phyloP scores from a whole-genome alignment of 2,888 invertebrate species.

The Drosophila borealis region DNA sequence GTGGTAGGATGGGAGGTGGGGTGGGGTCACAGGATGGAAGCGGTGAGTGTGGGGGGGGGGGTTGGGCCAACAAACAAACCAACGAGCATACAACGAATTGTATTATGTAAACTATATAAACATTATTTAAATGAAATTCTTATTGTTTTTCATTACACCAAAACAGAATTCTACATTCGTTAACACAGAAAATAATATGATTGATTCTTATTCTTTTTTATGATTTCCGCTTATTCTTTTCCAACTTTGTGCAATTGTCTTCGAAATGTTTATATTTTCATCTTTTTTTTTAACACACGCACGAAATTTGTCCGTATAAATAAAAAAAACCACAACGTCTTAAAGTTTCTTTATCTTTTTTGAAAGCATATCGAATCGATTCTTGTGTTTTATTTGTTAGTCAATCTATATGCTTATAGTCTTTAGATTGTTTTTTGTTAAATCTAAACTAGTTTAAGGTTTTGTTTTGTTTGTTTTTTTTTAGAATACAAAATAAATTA shows the following conservation, averaged over 20 bases:
- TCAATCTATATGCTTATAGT: constrained; percentile 74
- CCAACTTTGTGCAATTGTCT: constrained; percentile 73
- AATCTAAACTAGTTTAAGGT: constrained; percentile 41
- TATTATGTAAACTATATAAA: constrained; percentile 23
- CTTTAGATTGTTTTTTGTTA: constrained; percentile 63
- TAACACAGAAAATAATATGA: constrained; percentile 79
- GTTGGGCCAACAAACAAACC: constrained; percentile 47
- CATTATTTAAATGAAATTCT: constrained; percentile 20
- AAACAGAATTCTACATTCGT: constrained; percentile 83
- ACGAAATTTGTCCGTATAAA: constrained; percentile 75
- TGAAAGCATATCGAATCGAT: constrained; percentile 63
- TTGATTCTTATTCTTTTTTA: constrained; percentile 49
- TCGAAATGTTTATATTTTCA: constrained; percentile 23
- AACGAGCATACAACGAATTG: constrained; percentile 34
- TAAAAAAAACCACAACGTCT: constrained; percentile 83
- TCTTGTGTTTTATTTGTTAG: constrained; percentile 71
- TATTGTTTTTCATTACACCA: constrained; percentile 77
- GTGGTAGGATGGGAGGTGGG: neutral
- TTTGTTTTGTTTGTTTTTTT: constrained; percentile 33
- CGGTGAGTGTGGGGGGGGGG: neutral
- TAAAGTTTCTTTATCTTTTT: constrained; percentile 46
- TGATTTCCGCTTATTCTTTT: constrained; percentile 74
- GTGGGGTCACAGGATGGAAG: neutral
- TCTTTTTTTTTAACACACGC: constrained; percentile 46
- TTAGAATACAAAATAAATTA: constrained; percentile 77